Evolutionary conservation across 2,888 invertebrate genomes (phyloP), one percentile per base, ranked within the genome.

Genomic region (Drosophila paracracens): DNA sequence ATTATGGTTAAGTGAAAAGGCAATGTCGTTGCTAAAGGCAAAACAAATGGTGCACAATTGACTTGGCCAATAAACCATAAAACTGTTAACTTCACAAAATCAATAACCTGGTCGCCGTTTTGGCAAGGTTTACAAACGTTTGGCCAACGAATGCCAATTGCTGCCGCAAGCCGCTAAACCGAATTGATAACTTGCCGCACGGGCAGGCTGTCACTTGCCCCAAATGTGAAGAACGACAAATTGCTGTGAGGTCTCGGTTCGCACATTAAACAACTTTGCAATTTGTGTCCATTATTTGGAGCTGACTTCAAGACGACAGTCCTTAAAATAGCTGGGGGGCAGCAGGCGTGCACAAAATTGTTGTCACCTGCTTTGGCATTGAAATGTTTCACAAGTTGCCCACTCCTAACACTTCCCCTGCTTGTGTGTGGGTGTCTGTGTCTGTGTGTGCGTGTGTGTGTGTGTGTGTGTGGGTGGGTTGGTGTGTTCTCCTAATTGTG

Each of bases 251-350:
- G 80, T 74, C 74, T 71, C 78, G 83, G 81, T 63, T 67, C 74
- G 79, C 83, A 90, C 88, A 86, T 90, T 86, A 86, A 87, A 76
- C 83, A 87, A 87, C 87, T 87, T 86, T 76, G 83, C 90, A 87
- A 87, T 87, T 87, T 88, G 81, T 90, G 87, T 79, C 83, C 77
- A 90, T 87, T 87, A 87, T 88, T 88, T 88, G 75, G 75, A 86
- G 87, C 90, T 76, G 82, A 60, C 88, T 81, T 69, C 67, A 72
- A 81, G 62, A 71, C 51, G 59, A 71, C 53, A 50, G 50, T 61
- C 8, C 27, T 21, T 13, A 29, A 16, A 10, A 13, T 18, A 31
- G 25, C n/a, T 33, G 18, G 18, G 16, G 33, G 16, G 46, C 35
- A 31, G 33, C 16, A 46, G 33, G 21, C 36, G 57, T n/a, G 36